Evolutionary conservation across 2,113 vertebrate species (phyloP).

Genomic region (Muntiacus muntjak): DNA sequence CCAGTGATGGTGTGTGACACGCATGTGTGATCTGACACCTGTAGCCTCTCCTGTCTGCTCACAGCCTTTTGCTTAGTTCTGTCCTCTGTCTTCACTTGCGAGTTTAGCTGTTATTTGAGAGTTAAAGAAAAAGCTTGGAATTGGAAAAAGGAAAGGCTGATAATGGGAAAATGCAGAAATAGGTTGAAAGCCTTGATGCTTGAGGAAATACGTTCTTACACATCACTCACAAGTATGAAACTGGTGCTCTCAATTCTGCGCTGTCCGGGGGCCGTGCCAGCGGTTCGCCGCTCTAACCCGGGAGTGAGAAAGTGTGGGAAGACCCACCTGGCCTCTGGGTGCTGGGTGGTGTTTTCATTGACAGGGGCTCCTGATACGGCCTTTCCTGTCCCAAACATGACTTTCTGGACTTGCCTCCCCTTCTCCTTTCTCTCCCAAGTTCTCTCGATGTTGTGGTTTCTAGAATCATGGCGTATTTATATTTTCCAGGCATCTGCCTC

Average conservation of each 20-base stretch:
- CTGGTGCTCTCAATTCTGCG: background rate
- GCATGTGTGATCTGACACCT: background rate
- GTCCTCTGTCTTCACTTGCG: background rate
- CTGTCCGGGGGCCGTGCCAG: background rate
- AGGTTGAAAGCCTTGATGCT: background rate
- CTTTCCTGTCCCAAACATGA: background rate
- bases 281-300: background rate
- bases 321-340: background rate
- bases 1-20: fast-evolving
- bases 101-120: background rate
- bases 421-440: background rate
- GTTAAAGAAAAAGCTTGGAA: constrained; percentile 30
- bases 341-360: background rate
- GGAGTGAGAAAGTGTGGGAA: constrained; percentile 21
- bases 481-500: background rate
- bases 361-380: background rate
- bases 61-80: background rate
- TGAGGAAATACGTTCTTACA: background rate
- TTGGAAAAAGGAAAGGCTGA: background rate
- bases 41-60: background rate
- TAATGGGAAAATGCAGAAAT: background rate
- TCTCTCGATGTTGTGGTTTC: background rate
- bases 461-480: background rate
- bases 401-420: background rate
- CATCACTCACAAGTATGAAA: background rate